Conservation (phyloP, 2,888 invertebrate genomes). For the Nectonema munidae region DNA sequence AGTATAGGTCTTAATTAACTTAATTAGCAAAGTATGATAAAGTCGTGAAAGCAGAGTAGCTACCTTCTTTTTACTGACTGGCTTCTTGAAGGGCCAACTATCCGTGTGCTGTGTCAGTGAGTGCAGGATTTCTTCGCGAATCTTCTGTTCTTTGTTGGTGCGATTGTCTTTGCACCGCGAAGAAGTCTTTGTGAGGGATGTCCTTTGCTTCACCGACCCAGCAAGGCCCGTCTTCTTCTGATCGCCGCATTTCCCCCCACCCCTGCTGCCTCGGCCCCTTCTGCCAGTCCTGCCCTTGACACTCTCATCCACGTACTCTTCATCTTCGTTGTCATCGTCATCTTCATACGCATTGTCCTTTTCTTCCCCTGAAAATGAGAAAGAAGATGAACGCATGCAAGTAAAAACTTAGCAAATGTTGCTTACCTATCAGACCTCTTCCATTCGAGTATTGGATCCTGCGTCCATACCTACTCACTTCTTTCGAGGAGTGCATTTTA, state of each 20-base stretch:
- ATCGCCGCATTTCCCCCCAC: conserved; percentile 19
- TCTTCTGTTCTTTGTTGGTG: neutral
- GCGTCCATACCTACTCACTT: too few species aligned
- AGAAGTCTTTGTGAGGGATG: neutral
- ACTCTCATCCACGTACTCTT: conserved; percentile 17
- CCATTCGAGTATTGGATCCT: too few species aligned
- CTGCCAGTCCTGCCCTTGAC: conserved; percentile 14
- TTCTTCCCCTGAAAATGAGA: conserved; percentile 18
- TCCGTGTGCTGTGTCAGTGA: conserved; percentile 88
- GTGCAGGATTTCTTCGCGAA: conserved; percentile 36
- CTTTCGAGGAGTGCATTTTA: too few species aligned
- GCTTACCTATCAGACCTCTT: too few species aligned
- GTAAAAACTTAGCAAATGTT: too few species aligned
- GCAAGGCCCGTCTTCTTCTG: too few species aligned
- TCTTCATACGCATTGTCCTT: conserved; percentile 18
- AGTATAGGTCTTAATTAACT: too few species aligned
- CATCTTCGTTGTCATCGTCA: conserved; percentile 10
- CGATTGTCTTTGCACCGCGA: neutral
- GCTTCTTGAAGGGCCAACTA: conserved; percentile 92
- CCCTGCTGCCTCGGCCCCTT: conserved; percentile 9
- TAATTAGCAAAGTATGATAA: too few species aligned
- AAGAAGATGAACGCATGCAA: too few species aligned
- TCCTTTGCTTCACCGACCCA: too few species aligned
- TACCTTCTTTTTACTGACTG: conserved; percentile 62
- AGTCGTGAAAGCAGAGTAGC: too few species aligned